Evolutionary conservation across 2,113 vertebrate species (phyloP), one percentile per base, ranked within the genome.

Genomic region (Silurus glanis): DNA sequence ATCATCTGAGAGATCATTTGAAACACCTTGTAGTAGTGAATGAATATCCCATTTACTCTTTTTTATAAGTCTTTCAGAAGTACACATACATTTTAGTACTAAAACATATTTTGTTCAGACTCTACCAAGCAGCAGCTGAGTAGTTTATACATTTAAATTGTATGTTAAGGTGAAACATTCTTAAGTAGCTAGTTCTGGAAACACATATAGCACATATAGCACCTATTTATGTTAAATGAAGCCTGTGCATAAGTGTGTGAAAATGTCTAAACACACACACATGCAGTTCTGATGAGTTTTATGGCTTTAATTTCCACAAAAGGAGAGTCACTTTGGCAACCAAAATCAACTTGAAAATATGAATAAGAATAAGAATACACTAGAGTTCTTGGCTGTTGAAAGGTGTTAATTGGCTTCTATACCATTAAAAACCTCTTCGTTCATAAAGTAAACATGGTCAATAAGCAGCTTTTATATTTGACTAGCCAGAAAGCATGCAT

Each of bases 381-480:
- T 59, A 75, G 49, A 8, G 53, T 81, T 83, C 45, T 80, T 67
- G 51, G 71, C 74, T 86, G 58, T 86, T 83, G 59, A 82, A 64
- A 51, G 55, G 9, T 80, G 74, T 83, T 88, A 58, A 64, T 62
- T 61, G 37, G 16, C 28, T 80, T 80, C 84, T 82, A 37, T 86
- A 85, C 83, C 79, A 88, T 87, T 87, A 91, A 90, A 90, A 86
- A 92, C 2, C 80, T 75, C 51, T 10, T 83, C 56, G 45, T 90
- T 76, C 85, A 89, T 84, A 76, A 74, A 83, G 91, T 91, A 93
- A 93, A 92, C 90, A 53, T 74, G 84, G 66, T 90, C 83, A 88
- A 80, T 84, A 90, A 94, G 93, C 92, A 94, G 93, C 93, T 93
- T 93, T 91, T 16, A 82, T 83, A 87, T 90, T 84, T 91, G 66